Base-by-base conservation (phyloP, 2,888 invertebrate species). In the Dioctria rufipes region DNA sequence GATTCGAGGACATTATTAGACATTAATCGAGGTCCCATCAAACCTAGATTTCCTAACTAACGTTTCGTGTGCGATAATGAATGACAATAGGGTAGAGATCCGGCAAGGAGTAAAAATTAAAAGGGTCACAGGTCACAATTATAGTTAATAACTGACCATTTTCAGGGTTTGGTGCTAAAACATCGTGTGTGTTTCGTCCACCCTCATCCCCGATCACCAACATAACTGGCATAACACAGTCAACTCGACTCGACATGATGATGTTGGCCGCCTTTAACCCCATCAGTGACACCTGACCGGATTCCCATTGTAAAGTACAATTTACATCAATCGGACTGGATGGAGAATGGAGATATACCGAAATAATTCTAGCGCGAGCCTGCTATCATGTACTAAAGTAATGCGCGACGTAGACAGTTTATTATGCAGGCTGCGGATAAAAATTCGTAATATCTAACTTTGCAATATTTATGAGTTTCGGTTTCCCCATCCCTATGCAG, bases 351-450 rank as follows among this genome's bases (percentile, higher is more conserved):
- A 25, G 25, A 13, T 9, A 61, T 40, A 37, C 42, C 63, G 43
- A 61, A 63, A 77, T 77, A 77, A 63, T 40, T 73, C 42, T 25
- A 39, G 58, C 46, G 25, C 25, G 9, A 25, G 25, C 25, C 25
- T 25, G 2, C 25, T 25, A 25, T 25, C 25, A 25, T 3, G 40
- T 2, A n/a, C 39, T 37, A 25, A 25, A 25, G 77, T 77, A 77
- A 77, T 77, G 77, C 77, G 61, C 77, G 77, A 63, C 2, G 63
- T 63, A 80, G 77, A 65, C 58, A 69, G 67, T 58, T 77, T 80
- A 80, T 81, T 81, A 81, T 81, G 80, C 80, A 77, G 75, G 81
- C 80, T 81, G 25, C 25, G 81, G 77, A 81, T 81, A 81, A 81
- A 81, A 81, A 80, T 80, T 63, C 77, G 80, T 81, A 81, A 81